phyloP scores from a whole-genome alignment of 1,140 invertebrate species.

The Trachelipus rathkii region DNA sequence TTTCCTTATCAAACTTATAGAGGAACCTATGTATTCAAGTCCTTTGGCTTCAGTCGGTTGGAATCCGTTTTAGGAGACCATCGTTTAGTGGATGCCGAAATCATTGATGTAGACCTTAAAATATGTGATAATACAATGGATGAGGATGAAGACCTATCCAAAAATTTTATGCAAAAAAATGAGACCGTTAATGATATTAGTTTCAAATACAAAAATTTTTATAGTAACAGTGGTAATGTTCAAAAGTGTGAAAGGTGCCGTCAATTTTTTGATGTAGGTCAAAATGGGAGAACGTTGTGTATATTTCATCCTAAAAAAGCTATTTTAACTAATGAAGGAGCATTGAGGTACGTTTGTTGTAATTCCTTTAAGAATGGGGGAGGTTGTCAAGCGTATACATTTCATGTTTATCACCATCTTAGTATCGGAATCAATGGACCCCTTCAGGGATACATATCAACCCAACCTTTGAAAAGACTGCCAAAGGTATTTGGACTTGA shows the following conservation, averaged over 20 bases:
- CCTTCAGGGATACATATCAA: background rate
- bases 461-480: background rate
- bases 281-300: background rate
- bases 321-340: background rate
- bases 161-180: conserved; percentile 3
- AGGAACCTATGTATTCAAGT: background rate
- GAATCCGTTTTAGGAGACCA: background rate
- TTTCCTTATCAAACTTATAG: background rate
- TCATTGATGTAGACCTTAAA: background rate
- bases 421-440: conserved; percentile 8
- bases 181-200: background rate
- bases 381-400: background rate
- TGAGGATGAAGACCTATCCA: background rate
- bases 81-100: background rate
- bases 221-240: background rate
- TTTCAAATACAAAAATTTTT: background rate
- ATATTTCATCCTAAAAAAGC: conserved; percentile 1
- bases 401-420: background rate
- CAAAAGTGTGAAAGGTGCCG: background rate
- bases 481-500: conserved; percentile 7
- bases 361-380: background rate
- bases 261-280: background rate
- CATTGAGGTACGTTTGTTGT: background rate
- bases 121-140: background rate
- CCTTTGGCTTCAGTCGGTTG: background rate